phyloP scores from a whole-genome alignment of 2,113 vertebrate species.

The Ondatra zibethicus region DNA sequence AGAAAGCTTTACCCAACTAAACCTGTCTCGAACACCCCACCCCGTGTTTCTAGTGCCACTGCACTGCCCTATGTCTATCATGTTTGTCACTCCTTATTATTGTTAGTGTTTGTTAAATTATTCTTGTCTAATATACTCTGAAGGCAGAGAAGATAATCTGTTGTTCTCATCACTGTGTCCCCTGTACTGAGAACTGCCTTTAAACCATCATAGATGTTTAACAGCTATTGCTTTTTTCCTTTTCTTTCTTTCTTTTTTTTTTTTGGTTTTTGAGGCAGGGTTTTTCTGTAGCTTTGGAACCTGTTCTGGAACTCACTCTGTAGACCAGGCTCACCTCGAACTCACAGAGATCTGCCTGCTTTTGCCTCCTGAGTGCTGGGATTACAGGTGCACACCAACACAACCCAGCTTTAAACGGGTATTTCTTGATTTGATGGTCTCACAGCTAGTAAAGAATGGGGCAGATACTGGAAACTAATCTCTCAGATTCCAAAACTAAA shows the following conservation, averaged over 20 bases:
- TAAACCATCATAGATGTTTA: background rate
- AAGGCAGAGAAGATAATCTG: background rate
- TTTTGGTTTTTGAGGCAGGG: too few species aligned
- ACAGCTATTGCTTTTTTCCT: background rate
- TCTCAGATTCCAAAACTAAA: conserved; percentile 38
- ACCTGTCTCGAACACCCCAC: background rate
- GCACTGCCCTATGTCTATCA: background rate
- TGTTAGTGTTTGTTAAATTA: conserved; percentile 4
- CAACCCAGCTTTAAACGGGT: too few species aligned
- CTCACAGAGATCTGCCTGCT: too few species aligned
- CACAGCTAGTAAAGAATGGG: background rate
- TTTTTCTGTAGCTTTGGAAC: too few species aligned
- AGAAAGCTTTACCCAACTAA: background rate
- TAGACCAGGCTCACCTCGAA: too few species aligned
- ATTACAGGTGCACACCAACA: too few species aligned
- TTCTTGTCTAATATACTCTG: conserved; percentile 13
- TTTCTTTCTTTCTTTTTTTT: too few species aligned
- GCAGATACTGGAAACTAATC: background rate
- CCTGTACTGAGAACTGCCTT: background rate
- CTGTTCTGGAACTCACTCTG: too few species aligned
- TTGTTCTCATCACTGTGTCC: conserved; percentile 2
- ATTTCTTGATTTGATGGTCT: conserved; percentile 50
- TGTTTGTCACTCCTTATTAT: background rate
- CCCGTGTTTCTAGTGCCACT: background rate
- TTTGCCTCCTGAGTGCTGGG: too few species aligned